Evolutionary conservation across 2,888 invertebrate species (phyloP).

Genomic region (Eudiplozoon nipponicum): DNA sequence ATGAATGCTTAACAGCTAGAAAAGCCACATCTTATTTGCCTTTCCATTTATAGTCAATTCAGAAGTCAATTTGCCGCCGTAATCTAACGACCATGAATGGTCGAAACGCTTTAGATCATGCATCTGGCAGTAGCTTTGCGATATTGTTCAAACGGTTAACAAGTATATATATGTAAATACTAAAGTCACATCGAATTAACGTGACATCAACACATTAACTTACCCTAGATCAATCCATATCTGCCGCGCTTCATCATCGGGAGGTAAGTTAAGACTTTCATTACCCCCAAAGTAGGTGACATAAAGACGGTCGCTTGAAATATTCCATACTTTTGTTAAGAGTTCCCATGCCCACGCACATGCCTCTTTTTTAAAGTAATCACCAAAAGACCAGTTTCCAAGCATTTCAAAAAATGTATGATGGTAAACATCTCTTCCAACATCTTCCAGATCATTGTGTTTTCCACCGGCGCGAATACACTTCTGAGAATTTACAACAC

Average conservation of each 20-base stretch:
- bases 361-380: conserved; percentile 87
- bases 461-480: conserved; percentile 96
- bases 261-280: conserved; percentile 42
- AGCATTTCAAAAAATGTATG: conserved; percentile 99
- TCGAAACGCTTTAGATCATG: too few relatives aligned
- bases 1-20: too few relatives aligned
- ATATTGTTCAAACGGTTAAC: too few relatives aligned
- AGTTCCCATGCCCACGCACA: conserved; percentile 92
- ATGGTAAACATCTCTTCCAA: conserved; percentile 95
- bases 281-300: conserved; percentile 94
- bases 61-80: too few relatives aligned
- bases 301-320: conserved; percentile 57
- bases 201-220: conserved; percentile 15
- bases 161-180: too few relatives aligned
- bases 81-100: too few relatives aligned
- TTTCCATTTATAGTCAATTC: too few relatives aligned
- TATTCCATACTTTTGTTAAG: conserved; percentile 40
- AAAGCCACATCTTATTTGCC: too few relatives aligned
- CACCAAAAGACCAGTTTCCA: conserved; percentile 99
- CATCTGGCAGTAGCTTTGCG: too few relatives aligned
- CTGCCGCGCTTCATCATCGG: conserved; percentile 63
- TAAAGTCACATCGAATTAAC: conserved; percentile 7
- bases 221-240: conserved; percentile 44
- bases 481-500: conserved; percentile 78
- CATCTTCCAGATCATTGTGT: conserved; percentile 95